Base-by-base conservation (phyloP, 2,888 invertebrate genomes). In the Andricus quercusramuli region DNA sequence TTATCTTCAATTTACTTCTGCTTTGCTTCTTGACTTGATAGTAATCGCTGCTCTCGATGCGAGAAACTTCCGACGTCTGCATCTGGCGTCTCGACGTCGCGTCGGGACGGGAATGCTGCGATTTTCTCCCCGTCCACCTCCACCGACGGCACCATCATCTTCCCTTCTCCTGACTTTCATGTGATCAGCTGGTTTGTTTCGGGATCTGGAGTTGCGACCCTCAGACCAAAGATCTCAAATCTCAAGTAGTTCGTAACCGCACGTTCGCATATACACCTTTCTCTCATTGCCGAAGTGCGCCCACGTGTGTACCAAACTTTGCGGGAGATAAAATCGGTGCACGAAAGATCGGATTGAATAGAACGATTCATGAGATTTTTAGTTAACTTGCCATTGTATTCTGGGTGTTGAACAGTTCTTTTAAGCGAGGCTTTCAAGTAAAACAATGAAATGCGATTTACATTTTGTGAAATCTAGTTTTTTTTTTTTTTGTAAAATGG, bases 191-290 rank as follows among this genome's bases (percentile, higher is more conserved):
- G 77, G 66, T 67, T 74, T 70, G 68, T 64, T 80, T 80, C 77
- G 59, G 67, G 59, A 41, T 77, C 64, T 77, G 77, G 41, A 67
- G 51, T 76, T 76, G n/a, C 74, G 44, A 79, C 70, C 70, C 41
- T 44, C 67, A 66, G 56, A 25, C 22, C 44, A 47, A 29, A 79
- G 78, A 78, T 80, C 77, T 77, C 79, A 82, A 77, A 78, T 80
- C 77, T 77, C 80, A 82, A 80, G 64, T 79, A 82, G 82, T 82
- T 80, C 74, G 59, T 59, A 78, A 51, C 77, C 79, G 62, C 78
- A 78, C 80, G 51, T 67, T 65, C 81, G 78, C 44, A 64, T 37
- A 44, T 44, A 80, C 56, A 76, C 59, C 76, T 84, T 79, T 78
- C 78, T 67, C 77, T 51, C 56, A 41, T 65, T 80, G 37, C 56